Evolutionary conservation across 2,797 vertebrate genomes (phyloP), one percentile per base, ranked within the genome.

Genomic region (Spondyliosoma cantharus): DNA sequence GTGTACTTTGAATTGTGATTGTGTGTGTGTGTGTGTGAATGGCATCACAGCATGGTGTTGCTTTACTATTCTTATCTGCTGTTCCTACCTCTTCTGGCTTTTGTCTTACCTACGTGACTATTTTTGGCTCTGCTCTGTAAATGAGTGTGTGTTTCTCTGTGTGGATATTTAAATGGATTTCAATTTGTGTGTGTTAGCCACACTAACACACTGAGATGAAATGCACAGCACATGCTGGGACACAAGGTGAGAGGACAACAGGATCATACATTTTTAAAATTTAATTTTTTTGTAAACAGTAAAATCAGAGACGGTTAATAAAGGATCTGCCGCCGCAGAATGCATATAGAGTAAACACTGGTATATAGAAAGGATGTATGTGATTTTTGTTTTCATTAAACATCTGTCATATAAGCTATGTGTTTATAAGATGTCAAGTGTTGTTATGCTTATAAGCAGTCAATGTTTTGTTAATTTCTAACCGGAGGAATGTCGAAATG

Each of bases 121-220:
- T 78, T 64, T 84, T 68, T 73, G 63, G 49, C 58, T 71, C 50
- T 8, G 32, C 29, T 22, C 45, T n/a, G 45, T 53, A 20, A 17
- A 46, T 66, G 5, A 78, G 78, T 53, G 17, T 45, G 54, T 58
- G 7, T 78, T 66, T 64, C 20, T 15, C 27, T 76, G 58, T 29
- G 42, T 29, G 9, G 73, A 65, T 53, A 70, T 62, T 60, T 64
- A 70, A 22, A 80, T 45, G 32, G n/a, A 58, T 72, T 71, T 66
- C 49, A 32, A 5, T 59, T 71, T 56, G 8, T 59, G 57, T 64
- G 27, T 16, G 71, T 22, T 37, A 22, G 48, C 27, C 20, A 43
- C 45, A n/a, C 22, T 2, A 16, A 16, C 49, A 66, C 52, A 27
- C 9, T 43, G 46, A 43, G 29, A 62, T 63, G n/a, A 70, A 32